These are phyloP conservation scores for Etheostoma spectabile DNA, from an alignment of 2,113 vertebrate species.

Conservation along the genomic window DNA sequence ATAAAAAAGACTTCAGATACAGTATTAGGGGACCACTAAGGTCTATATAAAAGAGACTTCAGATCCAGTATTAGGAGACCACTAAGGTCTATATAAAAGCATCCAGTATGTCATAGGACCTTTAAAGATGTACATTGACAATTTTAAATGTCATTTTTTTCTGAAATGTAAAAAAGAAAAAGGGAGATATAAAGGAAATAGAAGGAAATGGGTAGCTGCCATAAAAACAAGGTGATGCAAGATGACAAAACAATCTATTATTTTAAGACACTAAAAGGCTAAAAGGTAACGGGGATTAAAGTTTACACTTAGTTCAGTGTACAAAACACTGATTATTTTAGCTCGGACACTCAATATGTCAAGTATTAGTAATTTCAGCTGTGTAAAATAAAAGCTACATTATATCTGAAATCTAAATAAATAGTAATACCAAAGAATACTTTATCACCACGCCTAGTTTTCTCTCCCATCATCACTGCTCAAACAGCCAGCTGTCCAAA, in stretches of 20 bases:
- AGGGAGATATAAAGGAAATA: not conserved
- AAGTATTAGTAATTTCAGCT: not conserved
- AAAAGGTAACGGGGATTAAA: not conserved
- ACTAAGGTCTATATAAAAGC: too few relatives aligned
- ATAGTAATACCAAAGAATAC: constrained; percentile 5
- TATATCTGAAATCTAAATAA: constrained; percentile 14
- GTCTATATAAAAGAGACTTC: too few relatives aligned
- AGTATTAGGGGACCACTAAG: too few relatives aligned
- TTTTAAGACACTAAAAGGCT: not conserved
- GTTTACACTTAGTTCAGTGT: not conserved
- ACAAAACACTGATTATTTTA: too few relatives aligned
- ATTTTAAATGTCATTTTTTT: not conserved
- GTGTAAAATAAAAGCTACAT: not conserved
- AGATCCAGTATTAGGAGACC: too few relatives aligned
- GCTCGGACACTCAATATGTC: not conserved
- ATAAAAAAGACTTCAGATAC: too few relatives aligned
- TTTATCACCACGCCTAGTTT: not conserved
- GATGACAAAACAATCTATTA: not conserved
- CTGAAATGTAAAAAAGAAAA: not conserved
- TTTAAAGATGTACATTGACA: not conserved
- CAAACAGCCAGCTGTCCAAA: constrained; percentile 78
- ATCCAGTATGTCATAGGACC: too few relatives aligned
- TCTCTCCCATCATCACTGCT: constrained; percentile 34
- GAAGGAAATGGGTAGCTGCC: not conserved
- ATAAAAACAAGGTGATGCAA: not conserved